These are phyloP conservation scores for Polypterus bichir DNA, from an alignment of 2,113 vertebrate species.

Conservation along the genomic window DNA sequence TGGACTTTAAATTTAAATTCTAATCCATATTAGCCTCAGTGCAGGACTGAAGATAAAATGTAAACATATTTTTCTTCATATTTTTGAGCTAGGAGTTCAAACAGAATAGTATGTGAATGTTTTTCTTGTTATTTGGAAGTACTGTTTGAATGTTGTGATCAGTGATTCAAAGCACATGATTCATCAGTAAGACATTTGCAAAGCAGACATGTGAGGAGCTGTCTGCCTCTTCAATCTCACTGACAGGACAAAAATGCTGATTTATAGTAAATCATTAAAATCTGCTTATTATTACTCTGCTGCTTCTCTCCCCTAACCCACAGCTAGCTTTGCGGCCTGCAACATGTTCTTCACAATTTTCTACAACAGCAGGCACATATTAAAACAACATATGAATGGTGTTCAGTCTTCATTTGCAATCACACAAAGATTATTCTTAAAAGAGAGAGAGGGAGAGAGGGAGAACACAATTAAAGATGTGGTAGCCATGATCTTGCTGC, in stretches of 20 bases:
- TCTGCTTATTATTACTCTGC: conserved; percentile 76
- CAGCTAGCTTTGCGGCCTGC: conserved; percentile 59
- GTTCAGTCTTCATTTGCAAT: conserved; percentile 60
- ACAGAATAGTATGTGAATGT: conserved; percentile 49
- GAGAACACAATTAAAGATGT: conserved; percentile 49
- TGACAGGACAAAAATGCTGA: conserved; percentile 87
- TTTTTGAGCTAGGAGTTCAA: neutral
- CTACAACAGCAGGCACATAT: conserved; percentile 64
- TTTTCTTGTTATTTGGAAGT: conserved; percentile 67
- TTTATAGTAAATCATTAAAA: conserved; percentile 89
- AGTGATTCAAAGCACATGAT: conserved; percentile 75
- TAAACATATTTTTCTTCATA: conserved; percentile 6
- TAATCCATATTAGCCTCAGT: too few relatives aligned
- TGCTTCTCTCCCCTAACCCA: conserved; percentile 60
- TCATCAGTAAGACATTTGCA: conserved; percentile 80
- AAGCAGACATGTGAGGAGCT: conserved; percentile 69
- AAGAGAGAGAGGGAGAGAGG: neutral
- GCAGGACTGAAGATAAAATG: neutral
- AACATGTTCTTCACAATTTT: conserved; percentile 62
- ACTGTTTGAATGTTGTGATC: conserved; percentile 68
- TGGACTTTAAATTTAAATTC: too few relatives aligned
- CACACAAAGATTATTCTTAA: conserved; percentile 34
- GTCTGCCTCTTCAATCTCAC: conserved; percentile 80
- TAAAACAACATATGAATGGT: conserved; percentile 57
- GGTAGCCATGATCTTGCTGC: neutral